phyloP scores from a whole-genome alignment of 2,113 vertebrate genomes.

The Proteles cristata region DNA sequence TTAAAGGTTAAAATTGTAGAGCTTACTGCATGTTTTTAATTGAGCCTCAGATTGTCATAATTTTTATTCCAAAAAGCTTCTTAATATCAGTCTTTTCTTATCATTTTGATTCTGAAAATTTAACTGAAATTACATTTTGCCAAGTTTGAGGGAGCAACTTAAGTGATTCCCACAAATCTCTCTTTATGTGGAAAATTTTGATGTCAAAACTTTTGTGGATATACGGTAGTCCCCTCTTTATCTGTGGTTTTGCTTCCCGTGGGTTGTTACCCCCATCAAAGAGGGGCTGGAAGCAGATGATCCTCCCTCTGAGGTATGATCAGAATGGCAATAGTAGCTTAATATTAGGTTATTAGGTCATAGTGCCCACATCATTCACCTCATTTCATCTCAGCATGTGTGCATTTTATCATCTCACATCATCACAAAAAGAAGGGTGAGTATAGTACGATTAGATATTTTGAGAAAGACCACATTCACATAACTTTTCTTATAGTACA shows the following conservation, averaged over 20 bases:
- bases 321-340: not conserved
- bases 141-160: slow-evolving; percentile 33
- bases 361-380: not conserved
- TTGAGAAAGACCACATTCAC: not conserved
- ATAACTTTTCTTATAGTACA: not conserved
- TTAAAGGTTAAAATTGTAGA: not conserved
- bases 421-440: not conserved
- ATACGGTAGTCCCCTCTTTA: not conserved
- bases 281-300: not conserved
- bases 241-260: not conserved
- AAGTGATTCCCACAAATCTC: slow-evolving; percentile 36
- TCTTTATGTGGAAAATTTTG: slow-evolving; percentile 35
- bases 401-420: not conserved
- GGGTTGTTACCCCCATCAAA: not conserved
- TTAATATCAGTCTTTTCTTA: not conserved
- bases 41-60: slow-evolving; percentile 8
- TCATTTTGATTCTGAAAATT: slow-evolving; percentile 26
- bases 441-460: not conserved
- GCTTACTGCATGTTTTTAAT: not conserved
- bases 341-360: not conserved
- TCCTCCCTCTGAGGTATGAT: not conserved
- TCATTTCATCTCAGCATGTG: not conserved
- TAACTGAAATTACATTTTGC: slow-evolving; percentile 42
- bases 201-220: not conserved
- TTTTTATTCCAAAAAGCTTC: slow-evolving; percentile 27